Base-by-base conservation (phyloP, 1,140 invertebrate genomes). In the Drosophila tristis region DNA sequence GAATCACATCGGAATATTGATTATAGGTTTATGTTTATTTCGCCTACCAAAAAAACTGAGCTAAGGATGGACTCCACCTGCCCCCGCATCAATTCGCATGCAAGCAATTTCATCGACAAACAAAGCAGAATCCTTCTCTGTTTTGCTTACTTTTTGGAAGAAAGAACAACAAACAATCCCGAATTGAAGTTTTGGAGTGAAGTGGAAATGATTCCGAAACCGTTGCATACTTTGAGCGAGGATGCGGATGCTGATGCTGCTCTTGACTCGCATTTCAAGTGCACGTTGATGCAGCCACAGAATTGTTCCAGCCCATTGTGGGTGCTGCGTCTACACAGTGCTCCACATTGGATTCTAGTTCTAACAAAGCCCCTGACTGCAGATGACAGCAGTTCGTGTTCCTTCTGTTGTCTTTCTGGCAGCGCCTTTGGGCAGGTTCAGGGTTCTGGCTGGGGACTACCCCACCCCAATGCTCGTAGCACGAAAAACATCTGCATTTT, bases 261-360 rank as follows among this genome's bases (percentile, higher is more conserved):
- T 86, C 82, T 87, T 86, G 82, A 81, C 82, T 86, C 71, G 78
- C 62, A 87, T 87, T 86, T 86, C 82, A 86, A 86, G 82, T 87
- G 78, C 82, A 86, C 72, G 77, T 49, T 47, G 74, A 54, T 58
- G 73, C 15, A 35, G 25, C 20, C 26, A 54, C 48, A 70, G 47
- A 63, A 76, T 75, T 75, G 74, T 76, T 58, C 47, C 55, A 44
- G 25, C 11, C 31, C 49, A 53, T 57, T 74, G 71, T 63, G 67
- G 50, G 56, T 15, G 1, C 26, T 55, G 20, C 51, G 58, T 47
- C 76, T 66, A 76, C 78, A 58, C 70, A 49, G 39, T 23, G 42
- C 29, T 15, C n/a, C 57, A 43, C 50, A 57, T 55, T 60, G 56
- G 31, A 63, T 66, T 63, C 57, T 59, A 72, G 49, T 50, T 59